Conservation (phyloP, 1,140 invertebrate genomes). For the Araneus ventricosus region DNA sequence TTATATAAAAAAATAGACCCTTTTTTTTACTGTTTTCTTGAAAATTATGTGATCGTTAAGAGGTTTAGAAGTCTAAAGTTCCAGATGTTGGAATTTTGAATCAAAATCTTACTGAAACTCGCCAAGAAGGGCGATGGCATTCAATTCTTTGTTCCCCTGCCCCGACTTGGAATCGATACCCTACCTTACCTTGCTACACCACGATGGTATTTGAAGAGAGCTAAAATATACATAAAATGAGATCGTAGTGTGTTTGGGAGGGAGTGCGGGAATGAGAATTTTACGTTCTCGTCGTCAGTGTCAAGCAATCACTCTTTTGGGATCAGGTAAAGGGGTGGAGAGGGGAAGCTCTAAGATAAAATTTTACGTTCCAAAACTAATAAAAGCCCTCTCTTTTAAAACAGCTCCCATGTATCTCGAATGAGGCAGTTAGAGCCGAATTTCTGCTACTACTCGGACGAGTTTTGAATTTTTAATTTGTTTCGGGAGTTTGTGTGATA, state of each 20-base stretch:
- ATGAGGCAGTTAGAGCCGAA: neutral
- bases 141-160: neutral
- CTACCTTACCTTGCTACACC: conserved; percentile 37
- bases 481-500: neutral
- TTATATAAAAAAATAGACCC: too few relatives aligned
- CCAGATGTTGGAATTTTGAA: neutral
- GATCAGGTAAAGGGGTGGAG: neutral
- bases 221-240: conserved; percentile 61
- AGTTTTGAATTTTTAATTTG: conserved; percentile 40
- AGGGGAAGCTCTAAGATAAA: conserved; percentile 49
- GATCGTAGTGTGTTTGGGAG: neutral
- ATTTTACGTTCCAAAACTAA: conserved; percentile 59
- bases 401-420: neutral
- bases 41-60: too few relatives aligned
- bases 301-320: conserved; percentile 56
- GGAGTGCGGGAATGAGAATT: conserved; percentile 2
- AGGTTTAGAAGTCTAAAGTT: too few relatives aligned
- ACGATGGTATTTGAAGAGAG: conserved; percentile 21
- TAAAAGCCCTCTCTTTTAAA: conserved; percentile 40
- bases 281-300: conserved; percentile 47
- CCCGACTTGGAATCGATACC: conserved; percentile 41
- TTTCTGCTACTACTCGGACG: neutral
- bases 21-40: too few relatives aligned
- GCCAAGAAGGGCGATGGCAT: conserved; percentile 25
- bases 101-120: neutral